Percentiles rank a stretch among this genome's conserved stretches.
phyloP scores from a whole-genome alignment of 1,140 invertebrate species.

The Ylistrum balloti region DNA sequence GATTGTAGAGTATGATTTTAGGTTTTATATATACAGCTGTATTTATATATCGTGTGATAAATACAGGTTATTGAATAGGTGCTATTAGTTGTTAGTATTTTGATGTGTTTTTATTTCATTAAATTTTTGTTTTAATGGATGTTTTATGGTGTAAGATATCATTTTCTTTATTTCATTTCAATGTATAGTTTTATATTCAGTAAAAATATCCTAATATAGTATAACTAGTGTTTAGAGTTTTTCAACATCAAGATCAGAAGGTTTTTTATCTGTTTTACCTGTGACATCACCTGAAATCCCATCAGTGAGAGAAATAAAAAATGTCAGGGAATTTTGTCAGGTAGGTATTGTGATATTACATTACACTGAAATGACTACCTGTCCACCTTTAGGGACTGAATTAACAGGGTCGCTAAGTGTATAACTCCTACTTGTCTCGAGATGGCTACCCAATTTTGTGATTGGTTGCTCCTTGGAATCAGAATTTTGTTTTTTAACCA shows the following conservation, averaged over 20 bases:
- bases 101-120: too few relatives aligned
- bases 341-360: background rate
- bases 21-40: too few relatives aligned
- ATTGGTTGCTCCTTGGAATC: background rate
- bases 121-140: too few relatives aligned
- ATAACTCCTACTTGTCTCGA: background rate
- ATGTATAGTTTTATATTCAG: background rate
- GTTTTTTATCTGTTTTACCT: background rate
- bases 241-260: conserved; percentile 3
- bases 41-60: too few relatives aligned
- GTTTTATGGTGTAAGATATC: background rate
- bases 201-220: background rate
- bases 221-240: background rate
- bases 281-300: background rate
- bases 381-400: background rate
- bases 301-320: too few relatives aligned
- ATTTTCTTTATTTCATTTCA: background rate
- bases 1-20: too few relatives aligned
- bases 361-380: conserved; percentile 13
- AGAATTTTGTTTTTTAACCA: background rate
- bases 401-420: background rate
- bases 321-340: background rate
- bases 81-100: too few relatives aligned
- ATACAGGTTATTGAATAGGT: too few relatives aligned
- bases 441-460: background rate